phyloP scores from a whole-genome alignment of 2,888 invertebrate genomes.

The Ennomos erosarius region DNA sequence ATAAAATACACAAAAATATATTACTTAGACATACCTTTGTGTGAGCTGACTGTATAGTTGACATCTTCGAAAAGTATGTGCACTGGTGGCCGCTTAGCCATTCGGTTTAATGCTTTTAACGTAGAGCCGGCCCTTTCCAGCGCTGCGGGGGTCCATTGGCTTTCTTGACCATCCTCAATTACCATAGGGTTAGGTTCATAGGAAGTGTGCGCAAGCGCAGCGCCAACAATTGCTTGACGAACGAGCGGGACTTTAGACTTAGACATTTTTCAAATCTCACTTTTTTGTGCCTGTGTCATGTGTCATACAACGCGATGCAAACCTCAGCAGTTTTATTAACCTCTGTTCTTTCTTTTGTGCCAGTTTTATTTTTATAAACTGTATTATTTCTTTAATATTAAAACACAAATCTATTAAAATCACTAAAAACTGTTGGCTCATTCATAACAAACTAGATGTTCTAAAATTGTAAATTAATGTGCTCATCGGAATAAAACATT shows the following conservation, averaged over 20 bases:
- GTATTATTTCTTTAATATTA: no score
- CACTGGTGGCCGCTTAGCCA: conserved; percentile 85
- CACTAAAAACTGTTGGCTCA: no score
- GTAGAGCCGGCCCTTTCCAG: conserved; percentile 80
- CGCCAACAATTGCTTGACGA: conserved; percentile 74
- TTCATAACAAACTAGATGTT: no score
- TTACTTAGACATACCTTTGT: conserved; percentile 60
- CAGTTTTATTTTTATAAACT: background rate
- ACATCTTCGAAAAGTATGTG: conserved; percentile 86
- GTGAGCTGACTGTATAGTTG: conserved; percentile 78
- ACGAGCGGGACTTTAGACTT: conserved; percentile 71
- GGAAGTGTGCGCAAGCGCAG: conserved; percentile 62
- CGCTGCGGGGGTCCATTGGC: conserved; percentile 79
- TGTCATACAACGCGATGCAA: no score
- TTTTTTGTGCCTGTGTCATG: no score
- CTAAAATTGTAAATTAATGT: no score
- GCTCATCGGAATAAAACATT: no score
- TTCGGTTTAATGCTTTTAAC: conserved; percentile 80
- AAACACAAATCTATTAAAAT: no score
- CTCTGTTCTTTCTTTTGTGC: no score
- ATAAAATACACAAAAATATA: no score
- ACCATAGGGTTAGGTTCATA: conserved; percentile 52
- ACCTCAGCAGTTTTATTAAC: no score
- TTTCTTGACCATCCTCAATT: conserved; percentile 57
- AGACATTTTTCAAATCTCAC: conserved; percentile 54